phyloP scores from a whole-genome alignment of 1,140 invertebrate species.

The Dendroctonus valens region DNA sequence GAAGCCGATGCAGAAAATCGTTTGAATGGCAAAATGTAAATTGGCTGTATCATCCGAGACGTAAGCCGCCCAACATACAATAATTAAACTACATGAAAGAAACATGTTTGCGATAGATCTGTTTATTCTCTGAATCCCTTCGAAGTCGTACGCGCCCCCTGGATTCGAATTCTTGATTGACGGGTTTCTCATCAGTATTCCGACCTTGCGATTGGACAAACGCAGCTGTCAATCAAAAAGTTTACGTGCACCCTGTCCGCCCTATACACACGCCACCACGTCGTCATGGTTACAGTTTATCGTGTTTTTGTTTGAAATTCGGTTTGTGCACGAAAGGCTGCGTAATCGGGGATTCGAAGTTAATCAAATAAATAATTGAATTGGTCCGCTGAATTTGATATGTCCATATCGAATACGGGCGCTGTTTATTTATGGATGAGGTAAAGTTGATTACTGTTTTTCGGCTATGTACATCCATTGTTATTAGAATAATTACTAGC shows the following conservation, averaged over 20 bases:
- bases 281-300: constrained; percentile 28
- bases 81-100: not conserved
- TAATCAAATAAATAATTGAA: constrained; percentile 29
- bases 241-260: constrained; percentile 38
- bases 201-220: constrained; percentile 59
- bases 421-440: constrained; percentile 8
- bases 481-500: no score
- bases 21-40: no score
- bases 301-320: constrained; percentile 37
- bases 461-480: no score
- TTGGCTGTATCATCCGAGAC: no score
- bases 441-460: no score
- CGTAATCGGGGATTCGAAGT: constrained; percentile 26
- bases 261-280: constrained; percentile 21
- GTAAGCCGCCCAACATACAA: no score
- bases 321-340: constrained; percentile 24
- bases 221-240: constrained; percentile 61
- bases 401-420: not conserved
- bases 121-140: constrained; percentile 7
- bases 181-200: constrained; percentile 62
- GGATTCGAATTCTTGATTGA: constrained; percentile 29
- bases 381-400: constrained; percentile 10
- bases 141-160: no score
- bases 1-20: no score
- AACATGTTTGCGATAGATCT: constrained; percentile 29